Conservation (phyloP, 2,888 invertebrate species). For the Parelbella ahira region DNA sequence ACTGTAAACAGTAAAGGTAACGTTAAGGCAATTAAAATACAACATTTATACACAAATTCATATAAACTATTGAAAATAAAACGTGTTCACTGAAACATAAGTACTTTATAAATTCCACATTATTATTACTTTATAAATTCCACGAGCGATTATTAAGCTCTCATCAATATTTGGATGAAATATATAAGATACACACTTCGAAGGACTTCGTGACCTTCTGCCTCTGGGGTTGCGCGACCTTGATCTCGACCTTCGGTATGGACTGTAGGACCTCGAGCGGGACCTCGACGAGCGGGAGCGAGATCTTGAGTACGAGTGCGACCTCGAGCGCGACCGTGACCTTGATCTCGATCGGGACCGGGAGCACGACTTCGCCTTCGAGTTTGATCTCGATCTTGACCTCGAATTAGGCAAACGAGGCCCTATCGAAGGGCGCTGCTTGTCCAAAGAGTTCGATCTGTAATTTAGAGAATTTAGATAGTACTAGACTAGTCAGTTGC, state of each 20-base stretch:
- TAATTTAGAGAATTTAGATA: no score
- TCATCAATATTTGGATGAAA: neutral
- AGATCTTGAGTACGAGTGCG: no score
- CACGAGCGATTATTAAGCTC: neutral
- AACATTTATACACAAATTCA: no score
- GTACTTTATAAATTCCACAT: neutral
- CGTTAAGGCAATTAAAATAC: no score
- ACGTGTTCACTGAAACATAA: no score
- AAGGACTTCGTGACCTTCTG: constrained; percentile 56
- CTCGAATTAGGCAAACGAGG: constrained; percentile 47
- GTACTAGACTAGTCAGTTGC: no score
- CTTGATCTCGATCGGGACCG: constrained; percentile 45
- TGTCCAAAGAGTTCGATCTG: constrained; percentile 43
- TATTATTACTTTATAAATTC: neutral
- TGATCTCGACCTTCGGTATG: constrained; percentile 30
- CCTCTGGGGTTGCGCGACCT: constrained; percentile 47
- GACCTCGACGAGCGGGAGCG: constrained; percentile 41
- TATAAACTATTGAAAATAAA: no score
- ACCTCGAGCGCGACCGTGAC: constrained; percentile 40
- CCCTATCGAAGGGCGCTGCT: constrained; percentile 48
- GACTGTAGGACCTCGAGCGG: constrained; percentile 32
- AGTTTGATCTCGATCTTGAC: constrained; percentile 37
- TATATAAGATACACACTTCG: constrained; percentile 55
- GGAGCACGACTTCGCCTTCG: constrained; percentile 45
- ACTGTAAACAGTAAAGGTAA: constrained; percentile 46